These are phyloP conservation scores for Aphyosemion australe DNA, from an alignment of 2,113 vertebrate genomes.

Conservation along the genomic window DNA sequence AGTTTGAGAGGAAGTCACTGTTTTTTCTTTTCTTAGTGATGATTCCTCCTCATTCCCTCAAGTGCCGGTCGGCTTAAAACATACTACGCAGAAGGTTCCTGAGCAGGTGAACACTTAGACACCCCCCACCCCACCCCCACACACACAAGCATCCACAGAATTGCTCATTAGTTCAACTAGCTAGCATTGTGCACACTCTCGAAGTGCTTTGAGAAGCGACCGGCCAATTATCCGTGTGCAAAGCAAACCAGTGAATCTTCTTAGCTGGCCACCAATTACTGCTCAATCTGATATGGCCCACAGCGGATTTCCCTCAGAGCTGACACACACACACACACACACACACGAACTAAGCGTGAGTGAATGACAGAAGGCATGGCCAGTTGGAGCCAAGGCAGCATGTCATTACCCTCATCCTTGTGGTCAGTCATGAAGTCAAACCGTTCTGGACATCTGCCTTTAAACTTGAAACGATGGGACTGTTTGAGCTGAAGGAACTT, in stretches of 20 bases:
- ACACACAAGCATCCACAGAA: constrained; percentile 22
- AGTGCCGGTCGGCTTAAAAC: constrained; percentile 14
- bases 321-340: constrained; percentile 24
- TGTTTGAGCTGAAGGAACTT: constrained; percentile 10
- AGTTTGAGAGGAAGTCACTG: constrained; percentile 40
- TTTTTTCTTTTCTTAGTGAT: not conserved
- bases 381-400: constrained; percentile 43
- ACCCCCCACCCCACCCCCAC: constrained; percentile 26
- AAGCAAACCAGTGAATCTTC: constrained; percentile 75
- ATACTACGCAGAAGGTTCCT: constrained; percentile 8
- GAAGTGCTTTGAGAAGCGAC: constrained; percentile 67
- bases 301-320: constrained; percentile 55
- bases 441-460: constrained; percentile 32
- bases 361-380: constrained; percentile 51
- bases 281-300: constrained; percentile 69
- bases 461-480: constrained; percentile 40
- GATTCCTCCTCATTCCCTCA: constrained; percentile 6
- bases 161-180: constrained; percentile 76
- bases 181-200: constrained; percentile 63
- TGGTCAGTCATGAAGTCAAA: constrained; percentile 41
- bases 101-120: constrained; percentile 34
- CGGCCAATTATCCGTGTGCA: constrained; percentile 74
- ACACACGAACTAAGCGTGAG: constrained; percentile 28
- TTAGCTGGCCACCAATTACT: constrained; percentile 74
- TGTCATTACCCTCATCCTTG: constrained; percentile 49